Evolutionary conservation across 2,888 invertebrate genomes (phyloP).

Genomic region (Hoplodrina ambigua): DNA sequence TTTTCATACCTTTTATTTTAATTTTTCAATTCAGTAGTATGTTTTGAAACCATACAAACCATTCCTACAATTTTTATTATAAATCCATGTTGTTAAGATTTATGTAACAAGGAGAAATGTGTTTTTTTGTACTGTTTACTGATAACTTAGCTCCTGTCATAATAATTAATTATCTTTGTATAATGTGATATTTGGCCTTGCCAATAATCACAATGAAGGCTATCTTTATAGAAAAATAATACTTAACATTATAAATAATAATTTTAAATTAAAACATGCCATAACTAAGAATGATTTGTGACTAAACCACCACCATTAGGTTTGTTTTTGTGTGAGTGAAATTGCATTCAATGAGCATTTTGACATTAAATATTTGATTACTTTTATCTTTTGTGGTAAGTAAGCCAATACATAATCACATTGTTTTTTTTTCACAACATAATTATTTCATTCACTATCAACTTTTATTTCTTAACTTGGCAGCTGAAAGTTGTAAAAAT

Average conservation of each 20-base stretch:
- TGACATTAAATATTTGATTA: slow-evolving; percentile 13
- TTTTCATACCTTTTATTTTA: background rate
- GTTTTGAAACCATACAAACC: background rate
- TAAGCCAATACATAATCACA: slow-evolving; percentile 47
- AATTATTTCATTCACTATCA: slow-evolving; percentile 28
- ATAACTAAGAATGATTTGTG: slow-evolving; percentile 34
- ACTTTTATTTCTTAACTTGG: slow-evolving; percentile 24
- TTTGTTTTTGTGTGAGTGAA: slow-evolving; percentile 42
- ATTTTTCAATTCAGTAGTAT: background rate
- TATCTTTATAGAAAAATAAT: slow-evolving; percentile 26
- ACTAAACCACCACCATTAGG: slow-evolving; percentile 62
- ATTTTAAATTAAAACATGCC: slow-evolving; percentile 41
- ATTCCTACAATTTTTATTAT: background rate
- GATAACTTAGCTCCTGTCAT: slow-evolving; percentile 10
- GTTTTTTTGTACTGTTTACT: background rate
- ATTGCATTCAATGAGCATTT: slow-evolving; percentile 52
- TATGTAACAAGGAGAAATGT: background rate
- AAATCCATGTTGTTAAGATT: background rate
- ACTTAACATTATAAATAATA: slow-evolving; percentile 17
- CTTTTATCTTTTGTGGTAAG: slow-evolving; percentile 31
- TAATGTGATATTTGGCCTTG: slow-evolving; percentile 49
- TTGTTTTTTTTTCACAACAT: slow-evolving; percentile 17
- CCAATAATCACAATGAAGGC: slow-evolving; percentile 48
- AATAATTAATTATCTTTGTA: slow-evolving; percentile 44
- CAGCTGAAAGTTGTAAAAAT: slow-evolving; percentile 4